Base-by-base conservation (phyloP, 2,797 vertebrate genomes). In the Gymnopithys bicolor region DNA sequence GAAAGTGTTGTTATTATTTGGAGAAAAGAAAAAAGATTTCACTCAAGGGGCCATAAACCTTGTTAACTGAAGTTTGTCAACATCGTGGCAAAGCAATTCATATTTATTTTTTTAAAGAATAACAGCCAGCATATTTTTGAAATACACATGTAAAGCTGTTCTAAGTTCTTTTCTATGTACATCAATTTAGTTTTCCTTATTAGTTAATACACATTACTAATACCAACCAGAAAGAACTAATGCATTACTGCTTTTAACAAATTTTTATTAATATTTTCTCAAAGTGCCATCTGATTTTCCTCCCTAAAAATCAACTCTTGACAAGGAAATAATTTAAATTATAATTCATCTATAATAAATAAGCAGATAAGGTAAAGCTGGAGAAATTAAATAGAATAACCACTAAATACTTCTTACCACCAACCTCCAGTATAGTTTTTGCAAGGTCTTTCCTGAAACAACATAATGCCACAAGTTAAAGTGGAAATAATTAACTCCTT, bases 371-470 rank as follows among this genome's bases (percentile, higher is more conserved):
- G 43, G 3, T 35, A 82, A 62, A 75, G 3, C 4, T 8, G 1
- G 16, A 91, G n/a, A 86, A 28, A 16, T 83, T 73, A 4, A 2
- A 27, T 66, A 71, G 46, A 87, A 79, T 35, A 87, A 85, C 37
- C 22, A 59, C 59, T 43, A 82, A 94, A 39, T 45, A 67, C 28
- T 74, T 90, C 98, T 98, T 98, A 98, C 98, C 98, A 93, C 98
- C 98, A 96, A 97, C 97, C 13, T 98, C 98, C 87, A 98, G 89
- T 81, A 99, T 80, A 32, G 94, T 95, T 97, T 97, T 98, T 73
- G 98, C 98, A 93, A 98, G 92, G 78, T 98, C 96, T 92, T 98
- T 97, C 97, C 98, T 99, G 97, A 91, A 98, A 98, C 24, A 49
- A 66, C 28, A 94, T 6, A 91, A 93, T 3, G 12, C 7, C 81